phyloP scores from a whole-genome alignment of 2,888 invertebrate species.

The Crocallis elinguaria region DNA sequence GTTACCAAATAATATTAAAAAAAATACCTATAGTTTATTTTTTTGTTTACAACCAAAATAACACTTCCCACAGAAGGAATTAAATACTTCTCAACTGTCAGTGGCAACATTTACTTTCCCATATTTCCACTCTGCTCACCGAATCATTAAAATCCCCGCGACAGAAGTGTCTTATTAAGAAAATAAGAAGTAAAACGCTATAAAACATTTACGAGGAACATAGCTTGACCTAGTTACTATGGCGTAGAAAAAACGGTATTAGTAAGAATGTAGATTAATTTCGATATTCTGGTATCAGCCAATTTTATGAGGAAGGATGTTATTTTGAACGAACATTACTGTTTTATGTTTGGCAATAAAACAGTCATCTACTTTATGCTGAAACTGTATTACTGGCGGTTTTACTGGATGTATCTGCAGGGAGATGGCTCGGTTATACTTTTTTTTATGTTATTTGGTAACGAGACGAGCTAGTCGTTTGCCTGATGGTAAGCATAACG shows the following conservation, averaged over 20 bases:
- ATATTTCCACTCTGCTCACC: slow-evolving; percentile 2
- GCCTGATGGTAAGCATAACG: no score
- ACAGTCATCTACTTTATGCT: slow-evolving; percentile 17
- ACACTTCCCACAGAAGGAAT: no score
- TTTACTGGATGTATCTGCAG: slow-evolving; percentile 5
- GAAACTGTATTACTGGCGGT: slow-evolving; percentile 14
- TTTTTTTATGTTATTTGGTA: no score
- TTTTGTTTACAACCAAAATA: no score
- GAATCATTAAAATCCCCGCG: slow-evolving; percentile 14
- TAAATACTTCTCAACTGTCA: background rate
- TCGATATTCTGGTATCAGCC: slow-evolving; percentile 24
- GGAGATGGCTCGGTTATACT: background rate
- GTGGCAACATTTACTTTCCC: background rate
- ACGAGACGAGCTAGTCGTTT: no score
- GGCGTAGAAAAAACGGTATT: slow-evolving; percentile 14
- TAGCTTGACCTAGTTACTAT: slow-evolving; percentile 17
- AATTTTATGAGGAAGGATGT: slow-evolving; percentile 22
- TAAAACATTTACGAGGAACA: slow-evolving; percentile 19
- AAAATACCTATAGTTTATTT: no score
- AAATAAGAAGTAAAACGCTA: slow-evolving; percentile 14
- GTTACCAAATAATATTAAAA: no score
- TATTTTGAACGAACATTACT: slow-evolving; percentile 27
- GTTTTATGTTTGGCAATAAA: slow-evolving; percentile 23
- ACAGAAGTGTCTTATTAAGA: slow-evolving; percentile 13
- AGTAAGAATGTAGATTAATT: slow-evolving; percentile 20